Base-by-base conservation (phyloP, 2,797 vertebrate genomes). In the Sebastes steindachneri region DNA sequence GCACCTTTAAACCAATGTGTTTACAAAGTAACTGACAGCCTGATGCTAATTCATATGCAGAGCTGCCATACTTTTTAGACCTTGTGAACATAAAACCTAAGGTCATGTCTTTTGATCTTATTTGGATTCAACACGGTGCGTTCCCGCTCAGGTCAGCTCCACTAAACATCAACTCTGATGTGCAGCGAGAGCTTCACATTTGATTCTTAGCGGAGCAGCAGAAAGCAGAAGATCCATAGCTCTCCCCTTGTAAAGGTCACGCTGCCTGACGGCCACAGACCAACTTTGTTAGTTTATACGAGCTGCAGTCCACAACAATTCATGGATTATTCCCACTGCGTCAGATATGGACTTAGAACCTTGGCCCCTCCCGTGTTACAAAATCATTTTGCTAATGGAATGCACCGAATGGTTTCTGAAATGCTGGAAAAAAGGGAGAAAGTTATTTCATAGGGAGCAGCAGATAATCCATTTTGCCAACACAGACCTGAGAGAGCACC, bases 381-480 rank as follows among this genome's bases (percentile, higher is more conserved):
- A 91, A 93, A 88, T 93, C 82, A 93, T 94, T 95, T 92, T 75
- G 85, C 86, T 92, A 94, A 94, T 93, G 92, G 87, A 86, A 91
- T 84, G 87, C 84, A 79, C 83, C 75, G 28, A 92, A 87, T 83
- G 72, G 84, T 72, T 68, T 91, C 77, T 87, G 83, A 89, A 93
- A 78, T 85, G 77, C 83, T 67, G 33, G 26, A 64, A 69, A 84
- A 88, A 83, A 76, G 75, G 64, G 60, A 69, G 66, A 88, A 92
- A 87, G 85, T 93, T 90, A 91, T 94, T 94, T 92, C 66, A 81
- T 82, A 70, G 69, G 86, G 79, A 88, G 90, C 84, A 73, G 88
- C 82, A 90, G 90, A 93, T 94, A 95, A 95, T 95, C 93, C 93
- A 92, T 94, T 95, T 95, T 92, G 83, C 93, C 89, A 93, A 91